A percentile compares a stretch with the other conserved stretches of the same genome.
Evolutionary conservation across 2,113 vertebrate genomes (phyloP).

Genomic region (Pteruthius melanotis): DNA sequence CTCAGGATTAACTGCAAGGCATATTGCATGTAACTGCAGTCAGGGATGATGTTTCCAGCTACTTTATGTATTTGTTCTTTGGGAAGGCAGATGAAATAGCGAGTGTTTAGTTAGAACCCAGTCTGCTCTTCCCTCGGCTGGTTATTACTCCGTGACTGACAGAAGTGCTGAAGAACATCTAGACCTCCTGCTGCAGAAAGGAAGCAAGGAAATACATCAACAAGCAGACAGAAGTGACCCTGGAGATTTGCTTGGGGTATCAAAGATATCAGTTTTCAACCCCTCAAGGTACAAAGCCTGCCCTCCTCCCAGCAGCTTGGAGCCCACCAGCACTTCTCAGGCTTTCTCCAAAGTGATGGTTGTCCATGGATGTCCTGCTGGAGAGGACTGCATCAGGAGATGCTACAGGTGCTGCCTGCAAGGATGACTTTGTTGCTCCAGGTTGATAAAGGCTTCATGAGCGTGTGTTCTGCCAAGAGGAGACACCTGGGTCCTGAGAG

Average conservation of each 20-base stretch:
- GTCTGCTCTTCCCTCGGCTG: neutral
- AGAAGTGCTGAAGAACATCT: neutral
- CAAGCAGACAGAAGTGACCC: neutral
- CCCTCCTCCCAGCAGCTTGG: neutral
- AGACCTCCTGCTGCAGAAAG: neutral
- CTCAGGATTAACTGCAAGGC: neutral
- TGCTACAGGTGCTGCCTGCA: neutral
- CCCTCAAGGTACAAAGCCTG: neutral
- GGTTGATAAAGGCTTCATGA: neutral
- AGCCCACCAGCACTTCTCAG: neutral
- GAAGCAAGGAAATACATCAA: neutral
- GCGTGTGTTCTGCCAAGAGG: neutral
- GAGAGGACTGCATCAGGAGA: neutral
- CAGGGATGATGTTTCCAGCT: neutral
- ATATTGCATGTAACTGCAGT: neutral
- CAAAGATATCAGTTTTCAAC: neutral
- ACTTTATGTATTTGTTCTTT: conserved; percentile 26
- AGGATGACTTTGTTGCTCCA: neutral
- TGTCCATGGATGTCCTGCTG: too few relatives aligned
- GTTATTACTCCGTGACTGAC: neutral
- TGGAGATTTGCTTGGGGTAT: neutral
- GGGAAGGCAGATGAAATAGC: neutral
- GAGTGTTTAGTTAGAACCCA: neutral
- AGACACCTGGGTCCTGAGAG: neutral
- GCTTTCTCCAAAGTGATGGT: neutral